Evolutionary conservation across 2,888 invertebrate genomes (phyloP).

Genomic region (Gnatocerus cornutus): DNA sequence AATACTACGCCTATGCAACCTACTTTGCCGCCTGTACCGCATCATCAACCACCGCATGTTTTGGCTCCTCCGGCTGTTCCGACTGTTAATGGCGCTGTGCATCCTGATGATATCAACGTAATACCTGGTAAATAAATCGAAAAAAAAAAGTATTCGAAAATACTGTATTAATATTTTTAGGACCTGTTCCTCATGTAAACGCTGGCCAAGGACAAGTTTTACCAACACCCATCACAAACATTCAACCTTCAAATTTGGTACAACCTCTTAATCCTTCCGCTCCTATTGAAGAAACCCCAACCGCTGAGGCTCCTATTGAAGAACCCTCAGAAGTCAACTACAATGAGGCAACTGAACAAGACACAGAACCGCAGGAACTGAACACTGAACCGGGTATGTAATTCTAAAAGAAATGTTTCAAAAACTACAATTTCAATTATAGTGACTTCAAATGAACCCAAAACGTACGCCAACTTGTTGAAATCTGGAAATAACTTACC

Average conservation of each 20-base stretch:
- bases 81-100: conserved; percentile 69
- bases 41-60: conserved; percentile 65
- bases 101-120: conserved; percentile 68
- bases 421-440: neutral
- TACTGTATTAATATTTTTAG: conserved; percentile 13
- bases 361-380: conserved; percentile 56
- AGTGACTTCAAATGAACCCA: conserved; percentile 78
- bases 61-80: conserved; percentile 64
- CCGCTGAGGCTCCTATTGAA: conserved; percentile 56
- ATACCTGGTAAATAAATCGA: conserved; percentile 60
- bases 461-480: conserved; percentile 91
- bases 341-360: conserved; percentile 57
- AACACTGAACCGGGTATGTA: conserved; percentile 44
- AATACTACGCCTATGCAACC: conserved; percentile 62
- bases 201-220: conserved; percentile 58
- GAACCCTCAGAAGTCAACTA: conserved; percentile 60
- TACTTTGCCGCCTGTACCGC: conserved; percentile 64
- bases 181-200: conserved; percentile 58
- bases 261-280: conserved; percentile 56
- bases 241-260: conserved; percentile 60
- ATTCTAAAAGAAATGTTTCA: neutral
- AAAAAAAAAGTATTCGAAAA: no score
- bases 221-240: conserved; percentile 55
- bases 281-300: conserved; percentile 60
- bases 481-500: conserved; percentile 75